Evolutionary conservation across 2,113 vertebrate species (phyloP).

Genomic region (Amazona guildingii): DNA sequence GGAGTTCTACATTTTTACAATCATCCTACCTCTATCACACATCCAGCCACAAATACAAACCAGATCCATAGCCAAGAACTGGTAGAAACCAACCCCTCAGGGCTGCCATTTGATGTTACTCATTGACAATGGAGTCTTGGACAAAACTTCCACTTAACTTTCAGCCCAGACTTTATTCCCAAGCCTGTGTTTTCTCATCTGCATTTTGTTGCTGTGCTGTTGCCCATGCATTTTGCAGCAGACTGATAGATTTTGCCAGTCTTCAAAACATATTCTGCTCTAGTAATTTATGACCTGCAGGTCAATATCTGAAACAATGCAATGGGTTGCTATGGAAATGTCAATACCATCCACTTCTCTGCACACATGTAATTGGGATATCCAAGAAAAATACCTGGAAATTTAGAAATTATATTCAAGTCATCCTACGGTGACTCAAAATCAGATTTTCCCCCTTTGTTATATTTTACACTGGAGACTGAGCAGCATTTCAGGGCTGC

Average conservation of each 20-base stretch:
- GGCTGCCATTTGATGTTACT: neutral
- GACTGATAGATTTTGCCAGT: constrained; percentile 5
- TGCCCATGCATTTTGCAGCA: neutral
- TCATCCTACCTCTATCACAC: neutral
- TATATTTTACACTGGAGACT: neutral
- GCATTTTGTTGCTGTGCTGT: neutral
- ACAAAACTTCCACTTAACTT: neutral
- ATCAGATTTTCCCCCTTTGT: neutral
- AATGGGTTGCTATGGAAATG: constrained; percentile 65
- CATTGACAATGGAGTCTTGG: neutral
- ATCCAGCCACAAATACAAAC: neutral
- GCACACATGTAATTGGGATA: constrained; percentile 11
- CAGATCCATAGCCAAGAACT: neutral
- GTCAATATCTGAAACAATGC: constrained; percentile 39
- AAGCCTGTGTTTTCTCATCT: neutral
- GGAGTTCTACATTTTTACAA: neutral
- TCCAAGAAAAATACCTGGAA: constrained; percentile 47
- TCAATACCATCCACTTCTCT: constrained; percentile 36
- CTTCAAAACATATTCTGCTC: constrained; percentile 30
- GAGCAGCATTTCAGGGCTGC: neutral
- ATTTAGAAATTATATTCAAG: constrained; percentile 21
- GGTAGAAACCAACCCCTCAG: neutral
- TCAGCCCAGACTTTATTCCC: neutral
- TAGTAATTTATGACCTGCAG: constrained; percentile 40
- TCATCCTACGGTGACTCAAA: neutral